These are phyloP conservation scores for Paradisaea rubra DNA, from an alignment of 2,113 vertebrate genomes.

Conservation along the genomic window DNA sequence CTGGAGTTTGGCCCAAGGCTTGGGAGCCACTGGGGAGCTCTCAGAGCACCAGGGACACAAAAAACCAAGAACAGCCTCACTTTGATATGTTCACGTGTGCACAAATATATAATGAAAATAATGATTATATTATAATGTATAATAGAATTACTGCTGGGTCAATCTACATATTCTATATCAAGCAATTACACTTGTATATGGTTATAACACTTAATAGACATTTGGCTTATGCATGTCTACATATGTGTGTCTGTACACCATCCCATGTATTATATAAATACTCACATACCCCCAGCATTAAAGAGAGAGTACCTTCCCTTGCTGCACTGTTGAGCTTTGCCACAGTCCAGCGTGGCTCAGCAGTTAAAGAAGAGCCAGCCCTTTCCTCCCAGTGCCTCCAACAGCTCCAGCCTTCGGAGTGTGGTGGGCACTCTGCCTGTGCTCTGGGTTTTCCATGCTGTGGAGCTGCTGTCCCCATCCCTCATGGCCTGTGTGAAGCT, in stretches of 20 bases:
- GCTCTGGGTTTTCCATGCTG: not conserved
- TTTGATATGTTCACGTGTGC: not conserved
- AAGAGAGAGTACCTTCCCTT: not conserved
- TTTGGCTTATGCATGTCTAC: not conserved
- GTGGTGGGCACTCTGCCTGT: not conserved
- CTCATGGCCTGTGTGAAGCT: not conserved
- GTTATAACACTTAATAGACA: not conserved
- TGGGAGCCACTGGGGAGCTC: not conserved
- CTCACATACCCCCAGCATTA: not conserved
- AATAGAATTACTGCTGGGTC: not conserved
- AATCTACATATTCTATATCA: not conserved
- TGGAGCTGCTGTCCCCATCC: not conserved
- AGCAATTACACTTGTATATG: not conserved
- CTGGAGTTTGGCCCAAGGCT: rapidly evolving
- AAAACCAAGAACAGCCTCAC: not conserved
- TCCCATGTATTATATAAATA: not conserved
- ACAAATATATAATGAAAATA: not conserved
- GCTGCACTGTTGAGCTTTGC: not conserved
- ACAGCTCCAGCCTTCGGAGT: not conserved
- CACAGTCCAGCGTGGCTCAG: rapidly evolving
- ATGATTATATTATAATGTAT: not conserved
- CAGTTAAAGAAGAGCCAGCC: not conserved
- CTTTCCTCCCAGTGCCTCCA: not conserved
- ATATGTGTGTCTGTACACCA: not conserved
- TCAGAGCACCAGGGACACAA: not conserved